Base-by-base conservation (phyloP, 2,888 invertebrate genomes). In the Athrips mouffetella region DNA sequence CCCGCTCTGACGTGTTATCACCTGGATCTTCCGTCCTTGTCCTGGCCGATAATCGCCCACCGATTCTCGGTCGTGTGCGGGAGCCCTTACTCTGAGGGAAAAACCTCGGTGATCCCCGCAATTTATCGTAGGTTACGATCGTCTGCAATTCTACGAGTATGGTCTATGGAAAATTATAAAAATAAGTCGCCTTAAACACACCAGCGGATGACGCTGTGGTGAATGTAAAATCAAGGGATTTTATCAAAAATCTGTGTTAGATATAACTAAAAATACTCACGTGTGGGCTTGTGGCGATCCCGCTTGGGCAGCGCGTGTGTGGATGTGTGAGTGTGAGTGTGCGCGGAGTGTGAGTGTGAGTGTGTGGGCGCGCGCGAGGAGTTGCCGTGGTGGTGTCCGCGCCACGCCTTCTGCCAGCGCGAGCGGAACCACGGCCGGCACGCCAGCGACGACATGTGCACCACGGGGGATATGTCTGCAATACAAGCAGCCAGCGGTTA, bases 351-450 rank as follows among this genome's bases (percentile, higher is more conserved):
- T 35, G 50, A 31, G 59, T 52, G 46, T 51, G 11, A 51, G 57
- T 18, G 58, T 50, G 53, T 13, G 59, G 54, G 49, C 48, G 52
- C 58, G 52, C 49, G 55, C 50, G 60, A 48, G 29, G 47, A 49
- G 52, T 50, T 48, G 23, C 51, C 55, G 53, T 55, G 62, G 27
- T 35, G 37, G 2, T 63, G 59, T 40, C 63, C 65, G 50, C 68
- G 68, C 59, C 65, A 59, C 50, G 70, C 52, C 58, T 65, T 65
- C 47, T 52, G 48, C 72, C 91, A 89, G 64, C 91, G 91, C 69
- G 92, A 92, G 63, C 96, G 95, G 94, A 96, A 96, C 71, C 96
- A 95, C 48, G 93, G 83, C 59, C 93, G 92, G 60, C 94, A 93
- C 83, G 92, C 90, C 60, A 94, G 90, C 55, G 94, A 92, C 48